Evolutionary conservation across 2,888 invertebrate genomes (phyloP).

Genomic region (Tanaodytes sp.): DNA sequence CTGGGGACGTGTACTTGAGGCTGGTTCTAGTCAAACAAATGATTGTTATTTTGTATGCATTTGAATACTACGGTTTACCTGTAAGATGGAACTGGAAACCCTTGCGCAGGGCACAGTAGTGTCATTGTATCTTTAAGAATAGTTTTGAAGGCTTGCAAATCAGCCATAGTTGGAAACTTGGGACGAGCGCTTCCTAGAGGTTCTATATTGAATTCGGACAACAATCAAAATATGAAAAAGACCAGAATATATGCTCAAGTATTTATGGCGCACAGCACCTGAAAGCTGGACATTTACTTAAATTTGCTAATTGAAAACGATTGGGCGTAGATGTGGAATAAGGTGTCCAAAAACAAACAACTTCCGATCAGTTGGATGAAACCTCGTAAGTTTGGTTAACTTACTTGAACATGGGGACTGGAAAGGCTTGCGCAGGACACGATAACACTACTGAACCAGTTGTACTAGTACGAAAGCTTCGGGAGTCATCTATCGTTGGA

Average conservation of each 20-base stretch:
- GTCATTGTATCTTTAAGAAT: conserved; percentile 71
- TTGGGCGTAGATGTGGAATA: too few species aligned
- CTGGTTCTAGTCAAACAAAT: too few species aligned
- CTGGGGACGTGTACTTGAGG: conserved; percentile 76
- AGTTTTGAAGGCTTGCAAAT: conserved; percentile 71
- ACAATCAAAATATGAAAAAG: conserved; percentile 28
- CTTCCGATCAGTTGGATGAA: too few species aligned
- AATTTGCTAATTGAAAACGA: too few species aligned
- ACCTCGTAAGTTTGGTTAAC: too few species aligned
- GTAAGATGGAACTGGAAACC: conserved; percentile 75
- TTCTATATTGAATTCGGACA: conserved; percentile 70
- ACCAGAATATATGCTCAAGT: conserved; percentile 8
- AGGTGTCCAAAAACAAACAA: too few species aligned
- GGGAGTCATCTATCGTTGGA: conserved; percentile 70
- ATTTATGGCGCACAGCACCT: conserved; percentile 29
- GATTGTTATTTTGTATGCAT: too few species aligned
- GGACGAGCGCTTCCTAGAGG: conserved; percentile 78
- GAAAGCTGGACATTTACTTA: conserved; percentile 42
- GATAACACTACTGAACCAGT: conserved; percentile 76
- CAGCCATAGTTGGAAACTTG: conserved; percentile 77
- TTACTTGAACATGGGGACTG: conserved; percentile 83
- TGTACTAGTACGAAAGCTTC: conserved; percentile 58
- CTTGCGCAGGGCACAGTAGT: conserved; percentile 75
- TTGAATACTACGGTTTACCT: conserved; percentile 67
- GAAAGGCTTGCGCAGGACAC: conserved; percentile 85